A percentile compares a stretch with the other conserved stretches of the same genome.
Conservation (phyloP, 2,888 invertebrate genomes). For the Yponomeuta malinellus region DNA sequence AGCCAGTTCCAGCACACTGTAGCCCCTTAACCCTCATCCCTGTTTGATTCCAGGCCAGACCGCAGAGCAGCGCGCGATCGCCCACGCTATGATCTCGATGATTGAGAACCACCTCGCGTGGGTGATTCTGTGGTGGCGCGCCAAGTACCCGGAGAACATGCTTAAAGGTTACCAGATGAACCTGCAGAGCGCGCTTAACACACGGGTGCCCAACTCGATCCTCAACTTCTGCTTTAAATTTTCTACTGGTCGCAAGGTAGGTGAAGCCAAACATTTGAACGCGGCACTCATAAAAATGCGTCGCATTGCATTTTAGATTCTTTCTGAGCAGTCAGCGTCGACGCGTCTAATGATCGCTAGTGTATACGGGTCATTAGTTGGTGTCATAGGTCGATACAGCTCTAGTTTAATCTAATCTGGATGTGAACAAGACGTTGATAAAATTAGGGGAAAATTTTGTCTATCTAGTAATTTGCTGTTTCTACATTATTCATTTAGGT, state of each 20-base stretch:
- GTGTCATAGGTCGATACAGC: too few species aligned
- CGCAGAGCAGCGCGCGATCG: slow-evolving; percentile 89
- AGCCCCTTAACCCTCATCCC: neutral
- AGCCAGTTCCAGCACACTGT: too few species aligned
- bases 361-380: too few species aligned
- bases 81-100: slow-evolving; percentile 96
- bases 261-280: slow-evolving; percentile 13
- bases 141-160: slow-evolving; percentile 92
- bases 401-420: too few species aligned
- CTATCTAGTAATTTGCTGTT: too few species aligned
- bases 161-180: slow-evolving; percentile 95
- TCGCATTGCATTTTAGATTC: too few species aligned
- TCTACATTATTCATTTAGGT: too few species aligned
- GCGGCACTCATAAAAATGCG: too few species aligned
- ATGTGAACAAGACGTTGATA: too few species aligned
- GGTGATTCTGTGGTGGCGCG: slow-evolving; percentile 94
- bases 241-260: slow-evolving; percentile 89
- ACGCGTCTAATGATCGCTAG: too few species aligned
- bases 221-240: slow-evolving; percentile 94
- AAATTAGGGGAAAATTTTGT: too few species aligned
- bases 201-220: slow-evolving; percentile 89
- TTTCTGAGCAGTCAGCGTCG: too few species aligned
- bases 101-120: slow-evolving; percentile 95
- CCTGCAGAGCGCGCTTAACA: slow-evolving; percentile 90
- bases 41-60: slow-evolving; percentile 74